Evolutionary conservation across 1,140 invertebrate genomes (phyloP).

Genomic region (Anastrepha obliqua): DNA sequence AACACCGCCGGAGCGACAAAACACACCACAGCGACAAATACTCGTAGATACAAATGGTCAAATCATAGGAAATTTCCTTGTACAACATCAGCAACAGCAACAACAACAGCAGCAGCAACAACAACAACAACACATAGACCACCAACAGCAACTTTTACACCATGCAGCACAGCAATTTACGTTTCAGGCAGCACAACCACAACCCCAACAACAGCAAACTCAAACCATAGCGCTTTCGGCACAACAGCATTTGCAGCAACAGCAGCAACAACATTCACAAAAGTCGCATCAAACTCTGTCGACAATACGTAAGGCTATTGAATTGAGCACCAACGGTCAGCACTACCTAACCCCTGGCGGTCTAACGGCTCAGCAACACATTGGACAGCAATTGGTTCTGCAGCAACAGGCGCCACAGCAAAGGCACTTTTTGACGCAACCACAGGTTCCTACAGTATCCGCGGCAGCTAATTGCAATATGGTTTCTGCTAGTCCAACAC

Average conservation of each 20-base stretch:
- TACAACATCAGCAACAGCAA: slow-evolving; percentile 65
- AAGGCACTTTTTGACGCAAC: slow-evolving; percentile 63
- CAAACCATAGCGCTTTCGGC: slow-evolving; percentile 58
- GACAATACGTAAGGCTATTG: slow-evolving; percentile 35
- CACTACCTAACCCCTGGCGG: slow-evolving; percentile 39
- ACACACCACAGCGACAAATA: slow-evolving; percentile 64
- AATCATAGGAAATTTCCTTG: slow-evolving; percentile 71
- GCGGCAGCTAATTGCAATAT: slow-evolving; percentile 37
- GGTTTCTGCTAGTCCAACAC: slow-evolving; percentile 52
- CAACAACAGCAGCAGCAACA: slow-evolving; percentile 54
- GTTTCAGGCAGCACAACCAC: slow-evolving; percentile 60
- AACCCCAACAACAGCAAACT: slow-evolving; percentile 62
- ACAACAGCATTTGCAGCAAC: slow-evolving; percentile 61
- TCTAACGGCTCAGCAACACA: slow-evolving; percentile 65
- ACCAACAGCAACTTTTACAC: slow-evolving; percentile 61
- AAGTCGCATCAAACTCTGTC: slow-evolving; percentile 61
- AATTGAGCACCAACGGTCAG: slow-evolving; percentile 53
- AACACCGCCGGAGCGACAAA: slow-evolving; percentile 58
- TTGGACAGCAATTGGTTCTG: slow-evolving; percentile 48
- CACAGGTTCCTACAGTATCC: slow-evolving; percentile 44
- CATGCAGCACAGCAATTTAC: slow-evolving; percentile 60
- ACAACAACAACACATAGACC: slow-evolving; percentile 54
- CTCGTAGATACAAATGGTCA: slow-evolving; percentile 71
- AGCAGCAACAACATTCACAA: slow-evolving; percentile 63
- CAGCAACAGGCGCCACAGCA: slow-evolving; percentile 50